Conservation (phyloP, 2,113 vertebrate genomes). For the Empidonax traillii region DNA sequence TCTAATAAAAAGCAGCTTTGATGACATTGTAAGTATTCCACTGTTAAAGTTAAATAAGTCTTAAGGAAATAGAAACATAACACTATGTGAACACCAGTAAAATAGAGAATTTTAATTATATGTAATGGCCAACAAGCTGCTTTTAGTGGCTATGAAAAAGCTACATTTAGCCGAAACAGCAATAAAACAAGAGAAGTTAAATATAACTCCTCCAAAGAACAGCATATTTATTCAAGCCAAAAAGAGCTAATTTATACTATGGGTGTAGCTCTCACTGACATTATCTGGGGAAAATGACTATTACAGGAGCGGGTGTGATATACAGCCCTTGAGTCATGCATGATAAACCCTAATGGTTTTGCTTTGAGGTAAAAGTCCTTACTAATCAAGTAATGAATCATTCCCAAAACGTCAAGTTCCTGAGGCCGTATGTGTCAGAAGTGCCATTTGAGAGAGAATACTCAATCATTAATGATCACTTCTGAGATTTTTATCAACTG, state of each 20-base stretch:
- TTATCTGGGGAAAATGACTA: slow-evolving; percentile 60
- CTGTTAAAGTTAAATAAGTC: slow-evolving; percentile 26
- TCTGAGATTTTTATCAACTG: slow-evolving; percentile 45
- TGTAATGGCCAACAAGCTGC: slow-evolving; percentile 20
- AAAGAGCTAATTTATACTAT: slow-evolving; percentile 41
- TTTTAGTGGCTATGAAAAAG: slow-evolving; percentile 31
- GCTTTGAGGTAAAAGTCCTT: slow-evolving; percentile 57
- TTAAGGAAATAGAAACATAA: slow-evolving; percentile 37
- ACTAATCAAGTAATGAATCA: slow-evolving; percentile 62
- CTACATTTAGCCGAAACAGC: slow-evolving; percentile 39
- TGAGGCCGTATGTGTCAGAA: slow-evolving; percentile 24
- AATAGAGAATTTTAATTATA: slow-evolving; percentile 44
- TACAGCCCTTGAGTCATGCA: slow-evolving; percentile 45
- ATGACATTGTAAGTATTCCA: slow-evolving; percentile 28
- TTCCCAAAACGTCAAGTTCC: background rate
- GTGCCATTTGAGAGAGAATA: background rate
- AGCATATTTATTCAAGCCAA: slow-evolving; percentile 44
- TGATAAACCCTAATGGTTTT: slow-evolving; percentile 52
- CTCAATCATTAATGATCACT: slow-evolving; percentile 7
- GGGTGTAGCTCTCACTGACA: slow-evolving; percentile 46
- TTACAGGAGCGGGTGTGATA: slow-evolving; percentile 35
- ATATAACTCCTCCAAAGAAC: slow-evolving; percentile 45
- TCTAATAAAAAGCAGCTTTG: slow-evolving; percentile 22
- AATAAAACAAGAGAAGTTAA: slow-evolving; percentile 48
- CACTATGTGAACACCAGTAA: slow-evolving; percentile 11